phyloP scores from a whole-genome alignment of 2,113 vertebrate genomes.

The Procavia capensis region DNA sequence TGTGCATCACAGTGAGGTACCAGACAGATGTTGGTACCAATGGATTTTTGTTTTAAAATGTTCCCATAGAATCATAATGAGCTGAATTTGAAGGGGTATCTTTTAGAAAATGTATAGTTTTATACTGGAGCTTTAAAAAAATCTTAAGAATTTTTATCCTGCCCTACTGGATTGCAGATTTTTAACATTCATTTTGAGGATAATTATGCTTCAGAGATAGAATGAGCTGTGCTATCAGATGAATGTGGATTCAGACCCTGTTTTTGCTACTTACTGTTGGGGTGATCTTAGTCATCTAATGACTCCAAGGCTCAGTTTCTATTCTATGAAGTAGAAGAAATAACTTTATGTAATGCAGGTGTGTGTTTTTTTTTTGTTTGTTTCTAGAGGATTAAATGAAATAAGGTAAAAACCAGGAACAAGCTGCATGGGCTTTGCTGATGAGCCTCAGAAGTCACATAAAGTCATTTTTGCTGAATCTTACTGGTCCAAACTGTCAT shows the following conservation, averaged over 20 bases:
- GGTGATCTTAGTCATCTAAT: background rate
- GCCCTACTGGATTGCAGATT: background rate
- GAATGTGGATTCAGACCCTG: background rate
- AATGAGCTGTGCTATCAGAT: background rate
- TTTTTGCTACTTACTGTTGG: background rate
- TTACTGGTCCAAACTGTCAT: background rate
- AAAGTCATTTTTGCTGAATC: rapidly evolving
- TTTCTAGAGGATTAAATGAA: background rate
- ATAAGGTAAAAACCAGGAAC: background rate
- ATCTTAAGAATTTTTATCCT: background rate
- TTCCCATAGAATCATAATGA: background rate
- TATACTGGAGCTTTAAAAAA: background rate
- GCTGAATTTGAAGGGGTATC: background rate
- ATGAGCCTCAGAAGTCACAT: background rate
- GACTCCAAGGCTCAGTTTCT: background rate
- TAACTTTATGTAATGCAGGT: background rate
- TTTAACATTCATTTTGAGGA: background rate
- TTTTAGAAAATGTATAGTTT: background rate
- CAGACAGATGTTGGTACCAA: no score
- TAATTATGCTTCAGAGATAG: background rate
- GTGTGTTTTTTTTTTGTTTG: no score
- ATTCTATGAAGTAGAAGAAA: background rate
- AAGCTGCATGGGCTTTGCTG: background rate
- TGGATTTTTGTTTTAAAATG: no score
- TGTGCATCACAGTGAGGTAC: no score